Base-by-base conservation (phyloP, 2,888 invertebrate genomes). In the Aleiodes testaceus region DNA sequence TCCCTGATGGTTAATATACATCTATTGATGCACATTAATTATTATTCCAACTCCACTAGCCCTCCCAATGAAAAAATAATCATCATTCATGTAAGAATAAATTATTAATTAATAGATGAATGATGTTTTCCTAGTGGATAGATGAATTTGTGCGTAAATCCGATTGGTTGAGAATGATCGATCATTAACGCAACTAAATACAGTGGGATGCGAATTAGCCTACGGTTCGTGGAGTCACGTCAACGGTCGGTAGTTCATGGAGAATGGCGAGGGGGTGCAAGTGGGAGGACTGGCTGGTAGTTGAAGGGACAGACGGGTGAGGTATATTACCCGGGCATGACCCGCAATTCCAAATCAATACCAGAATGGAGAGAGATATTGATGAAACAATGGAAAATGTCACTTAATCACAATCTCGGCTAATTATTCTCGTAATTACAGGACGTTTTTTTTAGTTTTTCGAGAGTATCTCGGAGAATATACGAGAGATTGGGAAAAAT, bases 321-420 rank as follows among this genome's bases (percentile, higher is more conserved):
- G 53, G 66, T 64, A 30, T 55, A 72, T 75, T 75, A 75, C 74
- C 70, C 75, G 75, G 70, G 73, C 73, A 77, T 73, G 70, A 74
- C 72, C 72, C 72, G 68, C 71, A 68, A 73, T 74, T 72, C 70
- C 72, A 74, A 77, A 77, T 77, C 77, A 77, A 77, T 77, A 77
- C 75, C 66, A 53, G 73, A 66, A 68, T 68, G 55, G 72, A 68
- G 72, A 72, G 72, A 72, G 50, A 70, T 68, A 66, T 65, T 68
- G 67, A 69, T 63, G 55, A 67, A 26, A 45, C 50, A 59, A 50
- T 59, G 66, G 42, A 72, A 70, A 63, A 53, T 49, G 36, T 36
- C 9, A 36, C 36, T 36, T 36, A 36, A 36, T 36, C 36, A 36
- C 9, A 9, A 3, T 5, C 2, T 36, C 11, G 9, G 7, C 11